Base-by-base conservation (phyloP, 2,797 vertebrate genomes). In the Paedocypris micromegethes region DNA sequence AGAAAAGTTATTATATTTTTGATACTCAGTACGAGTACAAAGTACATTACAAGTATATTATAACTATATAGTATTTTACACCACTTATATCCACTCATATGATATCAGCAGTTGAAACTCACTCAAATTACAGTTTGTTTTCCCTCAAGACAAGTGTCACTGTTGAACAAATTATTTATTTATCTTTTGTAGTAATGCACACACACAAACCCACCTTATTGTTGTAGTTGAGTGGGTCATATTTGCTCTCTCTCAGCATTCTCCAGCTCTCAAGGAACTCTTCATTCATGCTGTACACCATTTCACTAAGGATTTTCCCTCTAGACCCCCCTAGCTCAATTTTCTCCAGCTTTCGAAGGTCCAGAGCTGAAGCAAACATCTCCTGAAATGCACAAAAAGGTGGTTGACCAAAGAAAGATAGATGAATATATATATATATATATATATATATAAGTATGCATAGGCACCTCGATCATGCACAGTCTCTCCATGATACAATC, bases 321-420 rank as follows among this genome's bases (percentile, higher is more conserved):
- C 82, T 84, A 47, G 84, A 85, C 9, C 83, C 89, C 6, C 84
- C 86, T 39, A 87, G 76, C 58, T 80, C 90, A 59, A 83, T 75
- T 77, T 90, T 89, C 70, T 91, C 88, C 79, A 91, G 75, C 78
- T 92, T 89, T 70, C 91, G 75, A 83, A 90, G 86, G 66, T 90
- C 87, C 68, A 88, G 72, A 2, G 85, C 83, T 41, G 88, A 84
- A 54, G 75, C 83, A 81, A 93, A 93, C 80, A 94, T 48, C 72
- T 86, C 83, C 81, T 89, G 58, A 70, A 41, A 58, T 5, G 39
- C 39, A 61, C 8, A 72, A 6, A 52, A 49, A 64, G 41, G 53
- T 48, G 50, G 0, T 23, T 23, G 23, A 23, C 23, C 23, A 23
- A 23, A 23, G 23, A 23, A 23, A 23, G 23, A 23, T 23, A 23